Conservation (phyloP, 2,888 invertebrate species). For the Torymus tubicola region DNA sequence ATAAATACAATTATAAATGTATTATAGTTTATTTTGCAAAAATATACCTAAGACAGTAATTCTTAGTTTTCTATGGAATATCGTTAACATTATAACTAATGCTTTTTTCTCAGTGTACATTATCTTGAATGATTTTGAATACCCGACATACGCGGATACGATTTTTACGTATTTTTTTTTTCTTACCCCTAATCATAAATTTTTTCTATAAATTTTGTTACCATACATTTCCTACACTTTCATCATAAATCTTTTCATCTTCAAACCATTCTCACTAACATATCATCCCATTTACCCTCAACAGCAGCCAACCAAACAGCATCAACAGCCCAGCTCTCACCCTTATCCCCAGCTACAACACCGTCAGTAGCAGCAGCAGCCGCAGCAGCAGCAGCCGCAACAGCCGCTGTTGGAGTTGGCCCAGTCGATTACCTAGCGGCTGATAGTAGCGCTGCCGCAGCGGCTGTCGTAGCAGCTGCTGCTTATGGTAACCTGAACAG, state of each 20-base stretch:
- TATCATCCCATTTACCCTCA: too few species aligned
- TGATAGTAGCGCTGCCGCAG: conserved; percentile 80
- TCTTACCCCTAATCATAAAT: neutral
- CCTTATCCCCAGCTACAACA: conserved; percentile 62
- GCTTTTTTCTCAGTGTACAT: too few species aligned
- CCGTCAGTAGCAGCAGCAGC: neutral
- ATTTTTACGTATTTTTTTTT: too few species aligned
- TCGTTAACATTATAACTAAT: too few species aligned
- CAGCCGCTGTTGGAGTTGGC: conserved; percentile 71
- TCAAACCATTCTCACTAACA: neutral
- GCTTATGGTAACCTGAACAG: conserved; percentile 89
- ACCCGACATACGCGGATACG: conserved; percentile 12
- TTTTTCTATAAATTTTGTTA: too few species aligned
- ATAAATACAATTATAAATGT: too few species aligned
- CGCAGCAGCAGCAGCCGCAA: neutral
- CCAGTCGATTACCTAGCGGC: conserved; percentile 84
- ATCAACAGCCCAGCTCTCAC: conserved; percentile 65
- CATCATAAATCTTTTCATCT: neutral
- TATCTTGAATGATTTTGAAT: too few species aligned
- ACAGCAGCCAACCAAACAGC: conserved; percentile 19
- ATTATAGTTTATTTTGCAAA: too few species aligned
- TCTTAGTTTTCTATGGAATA: too few species aligned
- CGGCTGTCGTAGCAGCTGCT: conserved; percentile 83
- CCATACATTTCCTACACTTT: too few species aligned
- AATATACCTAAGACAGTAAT: too few species aligned